phyloP scores from a whole-genome alignment of 2,888 invertebrate species.

The Drosophila infuscata region DNA sequence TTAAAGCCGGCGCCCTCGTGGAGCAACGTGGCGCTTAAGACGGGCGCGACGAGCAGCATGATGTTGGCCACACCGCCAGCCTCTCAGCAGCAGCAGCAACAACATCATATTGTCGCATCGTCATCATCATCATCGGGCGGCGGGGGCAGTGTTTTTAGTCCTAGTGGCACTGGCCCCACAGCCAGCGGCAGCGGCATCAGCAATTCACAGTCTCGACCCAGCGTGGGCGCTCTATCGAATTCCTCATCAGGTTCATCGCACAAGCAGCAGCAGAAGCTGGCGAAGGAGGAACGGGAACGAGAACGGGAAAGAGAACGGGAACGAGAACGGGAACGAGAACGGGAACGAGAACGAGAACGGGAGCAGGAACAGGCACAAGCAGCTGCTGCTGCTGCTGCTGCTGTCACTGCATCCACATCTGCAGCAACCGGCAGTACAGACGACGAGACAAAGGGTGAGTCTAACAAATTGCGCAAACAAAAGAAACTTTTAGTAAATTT shows the following conservation, averaged over 20 bases:
- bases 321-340: slow-evolving; percentile 34
- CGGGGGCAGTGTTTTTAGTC: slow-evolving; percentile 74
- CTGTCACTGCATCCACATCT: slow-evolving; percentile 52
- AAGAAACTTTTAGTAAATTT: not conserved
- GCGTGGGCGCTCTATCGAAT: slow-evolving; percentile 81
- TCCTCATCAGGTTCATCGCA: slow-evolving; percentile 81
- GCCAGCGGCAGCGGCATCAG: slow-evolving; percentile 54
- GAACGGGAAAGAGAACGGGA: slow-evolving; percentile 38
- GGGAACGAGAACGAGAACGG: slow-evolving; percentile 19
- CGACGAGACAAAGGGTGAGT: slow-evolving; percentile 87
- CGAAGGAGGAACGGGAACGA: slow-evolving; percentile 41
- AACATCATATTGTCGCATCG: slow-evolving; percentile 69
- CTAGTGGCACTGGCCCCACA: slow-evolving; percentile 54
- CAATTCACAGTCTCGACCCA: slow-evolving; percentile 76
- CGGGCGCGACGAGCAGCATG: slow-evolving; percentile 85
- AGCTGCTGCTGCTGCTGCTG: slow-evolving; percentile 37
- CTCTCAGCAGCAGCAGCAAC: slow-evolving; percentile 73
- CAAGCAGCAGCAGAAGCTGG: slow-evolving; percentile 66
- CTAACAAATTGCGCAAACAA: not conserved
- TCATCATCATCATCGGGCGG: slow-evolving; percentile 79
- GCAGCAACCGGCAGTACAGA: slow-evolving; percentile 81
- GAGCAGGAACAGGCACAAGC: slow-evolving; percentile 23
- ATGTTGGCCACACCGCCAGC: slow-evolving; percentile 78
- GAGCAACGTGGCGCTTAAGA: slow-evolving; percentile 84
- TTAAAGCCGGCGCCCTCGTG: slow-evolving; percentile 87